A percentile compares a stretch with the other conserved stretches of the same genome.
Conservation (phyloP, 1,140 invertebrate species). For the Musca domestica region DNA sequence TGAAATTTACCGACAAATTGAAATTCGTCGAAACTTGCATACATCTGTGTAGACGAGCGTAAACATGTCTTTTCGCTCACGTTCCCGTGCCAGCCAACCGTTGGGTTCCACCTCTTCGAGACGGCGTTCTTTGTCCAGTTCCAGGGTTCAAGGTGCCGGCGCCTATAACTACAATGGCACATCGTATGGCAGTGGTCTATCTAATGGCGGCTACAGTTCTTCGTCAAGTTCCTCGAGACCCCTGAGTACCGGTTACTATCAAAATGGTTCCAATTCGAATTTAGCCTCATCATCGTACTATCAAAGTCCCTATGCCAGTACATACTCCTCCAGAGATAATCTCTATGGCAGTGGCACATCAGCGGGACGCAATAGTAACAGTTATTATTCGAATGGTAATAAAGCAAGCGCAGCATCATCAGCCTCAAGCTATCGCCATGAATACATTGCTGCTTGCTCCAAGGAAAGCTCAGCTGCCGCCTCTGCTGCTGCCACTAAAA, state of each 20-base stretch:
- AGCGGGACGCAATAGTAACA: slow-evolving; percentile 24
- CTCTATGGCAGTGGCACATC: slow-evolving; percentile 33
- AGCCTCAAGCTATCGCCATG: slow-evolving; percentile 38
- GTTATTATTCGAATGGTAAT: slow-evolving; percentile 43
- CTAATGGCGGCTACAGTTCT: slow-evolving; percentile 11
- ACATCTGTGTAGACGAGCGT: background rate
- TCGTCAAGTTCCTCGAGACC: slow-evolving; percentile 28
- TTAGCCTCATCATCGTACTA: slow-evolving; percentile 30
- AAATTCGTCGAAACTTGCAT: background rate
- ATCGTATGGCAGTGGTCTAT: slow-evolving; percentile 29
- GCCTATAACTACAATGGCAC: slow-evolving; percentile 42
- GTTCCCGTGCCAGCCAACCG: slow-evolving; percentile 44
- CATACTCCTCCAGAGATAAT: slow-evolving; percentile 48
- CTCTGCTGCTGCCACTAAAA: slow-evolving; percentile 28
- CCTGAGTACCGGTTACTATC: slow-evolving; percentile 44
- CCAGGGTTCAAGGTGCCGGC: slow-evolving; percentile 33
- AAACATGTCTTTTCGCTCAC: slow-evolving; percentile 52
- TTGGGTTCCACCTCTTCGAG: slow-evolving; percentile 39
- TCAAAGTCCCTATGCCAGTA: slow-evolving; percentile 49
- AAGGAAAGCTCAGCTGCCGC: slow-evolving; percentile 1
- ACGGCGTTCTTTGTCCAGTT: slow-evolving; percentile 48
- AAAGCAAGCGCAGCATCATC: slow-evolving; percentile 2
- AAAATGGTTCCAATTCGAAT: slow-evolving; percentile 20
- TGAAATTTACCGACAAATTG: background rate
- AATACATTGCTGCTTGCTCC: slow-evolving; percentile 30